Conservation (phyloP, 2,113 vertebrate genomes). For the Callionymus lyra region DNA sequence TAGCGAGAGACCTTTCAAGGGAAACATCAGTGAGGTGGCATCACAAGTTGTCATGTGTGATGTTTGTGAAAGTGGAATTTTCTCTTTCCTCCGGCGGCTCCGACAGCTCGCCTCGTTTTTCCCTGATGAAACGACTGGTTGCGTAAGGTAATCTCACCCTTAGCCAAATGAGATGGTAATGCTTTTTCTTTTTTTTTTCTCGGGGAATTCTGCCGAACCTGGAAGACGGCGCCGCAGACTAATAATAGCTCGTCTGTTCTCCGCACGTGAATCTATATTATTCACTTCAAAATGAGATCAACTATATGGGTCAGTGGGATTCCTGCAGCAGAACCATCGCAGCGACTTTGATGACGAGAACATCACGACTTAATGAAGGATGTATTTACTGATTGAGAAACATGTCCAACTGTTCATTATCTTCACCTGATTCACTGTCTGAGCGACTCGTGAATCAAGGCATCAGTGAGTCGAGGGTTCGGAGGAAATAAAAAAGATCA, state of each 20-base stretch:
- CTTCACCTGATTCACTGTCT: conserved; percentile 62
- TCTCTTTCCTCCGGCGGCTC: no score
- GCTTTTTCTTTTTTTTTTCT: conserved; percentile 54
- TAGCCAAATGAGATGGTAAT: conserved; percentile 59
- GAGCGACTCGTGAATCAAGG: conserved; percentile 65
- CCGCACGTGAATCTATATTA: conserved; percentile 42
- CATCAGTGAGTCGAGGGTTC: conserved; percentile 58
- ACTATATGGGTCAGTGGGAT: conserved; percentile 69
- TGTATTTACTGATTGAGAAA: conserved; percentile 64
- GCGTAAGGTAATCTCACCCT: conserved; percentile 55
- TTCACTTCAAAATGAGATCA: conserved; percentile 54
- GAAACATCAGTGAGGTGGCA: conserved; percentile 52
- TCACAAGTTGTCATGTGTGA: conserved; percentile 58
- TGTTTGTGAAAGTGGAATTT: conserved; percentile 36
- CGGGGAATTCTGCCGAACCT: conserved; percentile 52
- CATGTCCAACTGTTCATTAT: conserved; percentile 58
- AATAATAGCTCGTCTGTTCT: conserved; percentile 51
- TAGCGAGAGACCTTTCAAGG: conserved; percentile 47
- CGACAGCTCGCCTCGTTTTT: no score
- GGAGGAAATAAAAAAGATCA: conserved; percentile 58
- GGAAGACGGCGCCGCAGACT: conserved; percentile 43
- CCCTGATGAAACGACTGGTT: conserved; percentile 48
- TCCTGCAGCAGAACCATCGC: conserved; percentile 20
- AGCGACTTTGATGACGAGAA: no score
- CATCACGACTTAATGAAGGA: conserved; percentile 59